phyloP scores from a whole-genome alignment of 1,140 invertebrate species.

The Drosophila tropicalis region DNA sequence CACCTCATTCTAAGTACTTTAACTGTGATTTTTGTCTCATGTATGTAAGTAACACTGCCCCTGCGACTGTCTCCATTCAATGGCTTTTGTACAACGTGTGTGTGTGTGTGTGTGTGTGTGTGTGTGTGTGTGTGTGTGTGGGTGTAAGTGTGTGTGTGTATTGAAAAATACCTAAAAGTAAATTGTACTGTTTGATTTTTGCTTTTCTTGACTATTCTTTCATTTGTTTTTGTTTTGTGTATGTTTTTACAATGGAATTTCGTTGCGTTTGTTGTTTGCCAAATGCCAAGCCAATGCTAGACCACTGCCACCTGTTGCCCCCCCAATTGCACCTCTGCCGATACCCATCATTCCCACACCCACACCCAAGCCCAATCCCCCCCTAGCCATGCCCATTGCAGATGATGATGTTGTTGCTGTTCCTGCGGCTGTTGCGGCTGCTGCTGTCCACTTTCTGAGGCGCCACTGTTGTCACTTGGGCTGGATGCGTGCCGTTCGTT shows the following conservation, averaged over 20 bases:
- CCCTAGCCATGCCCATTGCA: not conserved
- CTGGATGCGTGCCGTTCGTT: constrained; percentile 72
- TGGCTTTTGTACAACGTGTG: constrained; percentile 1
- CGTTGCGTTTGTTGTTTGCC: constrained; percentile 56
- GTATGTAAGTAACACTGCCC: constrained; percentile 3
- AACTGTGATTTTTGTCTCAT: not conserved
- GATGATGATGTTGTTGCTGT: not conserved
- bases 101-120: not conserved
- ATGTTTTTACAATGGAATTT: constrained; percentile 62
- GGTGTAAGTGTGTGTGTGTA: not conserved
- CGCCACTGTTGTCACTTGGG: constrained; percentile 78
- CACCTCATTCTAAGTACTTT: constrained; percentile 29
- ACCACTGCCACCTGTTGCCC: constrained; percentile 22
- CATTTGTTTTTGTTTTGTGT: not conserved
- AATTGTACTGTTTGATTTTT: constrained; percentile 65
- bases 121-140: not conserved
- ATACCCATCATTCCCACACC: constrained; percentile 24
- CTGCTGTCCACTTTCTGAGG: constrained; percentile 48
- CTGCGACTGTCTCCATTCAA: not conserved
- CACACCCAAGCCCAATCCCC: constrained; percentile 8
- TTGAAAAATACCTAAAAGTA: constrained; percentile 59
- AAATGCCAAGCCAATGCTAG: constrained; percentile 43
- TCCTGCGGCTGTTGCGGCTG: not conserved
- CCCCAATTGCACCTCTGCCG: constrained; percentile 21
- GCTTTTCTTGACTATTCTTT: constrained; percentile 32